A percentile compares a stretch with the other conserved stretches of the same genome.
phyloP scores from a whole-genome alignment of 2,888 invertebrate genomes.

The Sthenelais limicola region DNA sequence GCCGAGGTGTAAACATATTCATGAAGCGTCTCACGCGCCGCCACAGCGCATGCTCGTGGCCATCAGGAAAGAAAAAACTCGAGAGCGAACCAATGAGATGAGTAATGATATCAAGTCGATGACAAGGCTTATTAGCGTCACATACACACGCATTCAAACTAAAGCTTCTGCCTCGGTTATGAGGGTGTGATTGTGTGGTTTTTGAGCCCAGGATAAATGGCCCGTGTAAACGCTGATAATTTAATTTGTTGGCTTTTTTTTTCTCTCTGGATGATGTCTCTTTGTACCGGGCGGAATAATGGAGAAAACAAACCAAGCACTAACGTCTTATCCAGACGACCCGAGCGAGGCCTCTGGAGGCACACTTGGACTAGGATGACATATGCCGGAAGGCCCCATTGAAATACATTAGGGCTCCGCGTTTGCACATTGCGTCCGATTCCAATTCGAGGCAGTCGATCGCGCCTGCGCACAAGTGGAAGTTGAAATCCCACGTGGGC shows the following conservation, averaged over 20 bases:
- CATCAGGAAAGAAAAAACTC: background rate
- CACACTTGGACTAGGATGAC: background rate
- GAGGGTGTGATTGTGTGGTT: too few species aligned
- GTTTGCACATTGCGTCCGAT: slow-evolving; percentile 34
- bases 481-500: slow-evolving; percentile 30
- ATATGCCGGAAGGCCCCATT: slow-evolving; percentile 11
- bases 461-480: slow-evolving; percentile 9
- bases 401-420: slow-evolving; percentile 21
- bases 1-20: slow-evolving; percentile 32
- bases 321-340: too few species aligned
- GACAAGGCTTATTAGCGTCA: background rate
- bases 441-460: slow-evolving; percentile 21
- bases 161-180: too few species aligned
- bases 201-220: too few species aligned
- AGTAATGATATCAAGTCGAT: slow-evolving; percentile 15
- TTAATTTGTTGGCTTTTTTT: too few species aligned
- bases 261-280: too few species aligned
- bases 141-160: too few species aligned
- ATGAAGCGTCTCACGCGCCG: slow-evolving; percentile 9
- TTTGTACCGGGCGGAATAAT: too few species aligned
- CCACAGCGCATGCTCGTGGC: background rate
- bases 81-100: background rate
- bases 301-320: too few species aligned
- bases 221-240: too few species aligned
- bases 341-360: too few species aligned